Evolutionary conservation across 2,113 vertebrate species (phyloP).

Genomic region (Pseudorhombus dupliciocellatus): DNA sequence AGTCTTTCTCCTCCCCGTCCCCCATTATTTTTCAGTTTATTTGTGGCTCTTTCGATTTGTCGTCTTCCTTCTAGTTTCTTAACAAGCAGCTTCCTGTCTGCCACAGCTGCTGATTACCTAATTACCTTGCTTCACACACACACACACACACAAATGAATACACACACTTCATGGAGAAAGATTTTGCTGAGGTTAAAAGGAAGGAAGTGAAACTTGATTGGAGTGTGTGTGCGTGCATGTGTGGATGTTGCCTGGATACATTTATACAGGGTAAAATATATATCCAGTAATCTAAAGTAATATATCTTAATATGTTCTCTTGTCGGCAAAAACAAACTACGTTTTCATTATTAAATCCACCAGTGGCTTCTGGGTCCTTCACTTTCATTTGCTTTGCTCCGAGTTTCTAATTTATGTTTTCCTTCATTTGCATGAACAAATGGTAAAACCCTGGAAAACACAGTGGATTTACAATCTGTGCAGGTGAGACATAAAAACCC

Average conservation of each 20-base stretch:
- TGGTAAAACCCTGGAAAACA: conserved; percentile 9
- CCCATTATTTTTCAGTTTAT: conserved; percentile 41
- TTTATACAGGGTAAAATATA: no score
- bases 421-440: conserved; percentile 30
- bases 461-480: conserved; percentile 10
- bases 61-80: conserved; percentile 64
- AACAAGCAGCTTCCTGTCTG: conserved; percentile 77
- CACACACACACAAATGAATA: conserved; percentile 15
- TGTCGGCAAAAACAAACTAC: background rate
- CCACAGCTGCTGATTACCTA: conserved; percentile 79
- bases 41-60: conserved; percentile 34
- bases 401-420: background rate
- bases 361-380: background rate
- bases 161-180: conserved; percentile 7
- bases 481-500: conserved; percentile 26
- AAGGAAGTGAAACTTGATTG: background rate
- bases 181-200: background rate
- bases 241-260: no score
- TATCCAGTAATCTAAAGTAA: no score
- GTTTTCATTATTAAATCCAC: background rate
- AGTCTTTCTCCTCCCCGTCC: conserved; percentile 7
- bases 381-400: background rate
- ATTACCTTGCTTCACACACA: conserved; percentile 63
- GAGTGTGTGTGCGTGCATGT: no score
- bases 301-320: background rate